These are phyloP conservation scores for Pelodytes ibericus DNA, from an alignment of 2,797 vertebrate genomes.

Conservation along the genomic window DNA sequence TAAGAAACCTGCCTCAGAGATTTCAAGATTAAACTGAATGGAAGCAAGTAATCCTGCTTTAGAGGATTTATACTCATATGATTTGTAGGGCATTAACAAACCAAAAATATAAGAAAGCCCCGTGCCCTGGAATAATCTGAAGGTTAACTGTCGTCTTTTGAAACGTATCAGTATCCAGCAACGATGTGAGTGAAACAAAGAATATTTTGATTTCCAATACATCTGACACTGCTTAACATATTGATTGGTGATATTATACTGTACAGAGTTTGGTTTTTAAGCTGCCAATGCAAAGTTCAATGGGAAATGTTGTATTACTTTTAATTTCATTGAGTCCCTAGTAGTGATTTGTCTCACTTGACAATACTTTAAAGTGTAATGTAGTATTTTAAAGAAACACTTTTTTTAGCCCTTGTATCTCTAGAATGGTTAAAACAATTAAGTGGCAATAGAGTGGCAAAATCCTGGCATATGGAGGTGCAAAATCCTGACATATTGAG, in stretches of 20 bases:
- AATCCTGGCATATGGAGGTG: too few species aligned
- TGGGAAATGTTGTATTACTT: too few species aligned
- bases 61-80: slow-evolving; percentile 53
- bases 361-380: too few species aligned
- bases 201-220: slow-evolving; percentile 14
- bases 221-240: slow-evolving; percentile 9
- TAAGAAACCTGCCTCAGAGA: slow-evolving; percentile 50
- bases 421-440: too few species aligned
- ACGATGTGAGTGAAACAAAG: slow-evolving; percentile 35
- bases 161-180: slow-evolving; percentile 32
- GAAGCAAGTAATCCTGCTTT: slow-evolving; percentile 50
- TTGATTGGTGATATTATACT: not conserved
- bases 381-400: too few species aligned
- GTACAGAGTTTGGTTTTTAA: not conserved
- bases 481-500: too few species aligned
- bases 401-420: too few species aligned
- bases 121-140: slow-evolving; percentile 43
- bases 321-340: too few species aligned
- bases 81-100: slow-evolving; percentile 51
- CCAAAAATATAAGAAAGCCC: slow-evolving; percentile 49
- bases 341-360: too few species aligned
- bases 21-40: slow-evolving; percentile 52
- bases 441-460: too few species aligned
- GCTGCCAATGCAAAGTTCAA: not conserved
- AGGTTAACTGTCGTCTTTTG: slow-evolving; percentile 37